Percentiles rank a stretch among this genome's conserved stretches.
phyloP scores from a whole-genome alignment of 2,888 invertebrate genomes.

The Girardia tigrina region DNA sequence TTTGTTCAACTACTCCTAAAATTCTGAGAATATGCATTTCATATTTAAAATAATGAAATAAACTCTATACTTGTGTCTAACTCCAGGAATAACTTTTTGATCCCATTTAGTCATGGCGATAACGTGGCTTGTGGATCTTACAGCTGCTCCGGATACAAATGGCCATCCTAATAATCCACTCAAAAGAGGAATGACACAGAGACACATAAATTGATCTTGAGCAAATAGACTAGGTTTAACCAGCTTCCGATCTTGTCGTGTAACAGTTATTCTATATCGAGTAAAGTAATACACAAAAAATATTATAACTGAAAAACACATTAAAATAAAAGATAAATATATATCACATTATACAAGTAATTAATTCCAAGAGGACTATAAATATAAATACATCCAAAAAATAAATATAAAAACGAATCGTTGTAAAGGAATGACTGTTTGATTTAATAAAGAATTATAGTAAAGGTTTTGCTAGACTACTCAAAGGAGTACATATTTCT shows the following conservation, averaged over 20 bases:
- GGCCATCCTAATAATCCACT: constrained; percentile 32
- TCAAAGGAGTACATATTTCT: too few relatives aligned
- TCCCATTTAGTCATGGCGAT: constrained; percentile 23
- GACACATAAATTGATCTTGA: constrained; percentile 13
- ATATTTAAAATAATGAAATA: not conserved
- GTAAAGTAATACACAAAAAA: too few relatives aligned
- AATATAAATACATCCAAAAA: too few relatives aligned
- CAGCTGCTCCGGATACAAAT: constrained; percentile 30
- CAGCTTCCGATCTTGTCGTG: not conserved
- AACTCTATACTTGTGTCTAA: not conserved
- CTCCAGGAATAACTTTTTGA: constrained; percentile 20
- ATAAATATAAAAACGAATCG: too few relatives aligned
- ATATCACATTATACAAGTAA: too few relatives aligned
- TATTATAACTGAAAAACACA: too few relatives aligned
- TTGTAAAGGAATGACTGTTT: too few relatives aligned
- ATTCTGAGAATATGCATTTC: not conserved
- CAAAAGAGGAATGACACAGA: constrained; percentile 13
- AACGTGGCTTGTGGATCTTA: constrained; percentile 27
- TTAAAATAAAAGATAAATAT: too few relatives aligned
- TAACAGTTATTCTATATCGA: not conserved
- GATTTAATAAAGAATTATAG: too few relatives aligned
- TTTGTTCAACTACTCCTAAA: constrained; percentile 2
- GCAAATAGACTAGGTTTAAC: constrained; percentile 27
- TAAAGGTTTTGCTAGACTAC: too few relatives aligned
- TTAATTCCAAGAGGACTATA: too few relatives aligned